These are phyloP conservation scores for Eira barbara DNA, from an alignment of 2,113 vertebrate species.

Conservation along the genomic window DNA sequence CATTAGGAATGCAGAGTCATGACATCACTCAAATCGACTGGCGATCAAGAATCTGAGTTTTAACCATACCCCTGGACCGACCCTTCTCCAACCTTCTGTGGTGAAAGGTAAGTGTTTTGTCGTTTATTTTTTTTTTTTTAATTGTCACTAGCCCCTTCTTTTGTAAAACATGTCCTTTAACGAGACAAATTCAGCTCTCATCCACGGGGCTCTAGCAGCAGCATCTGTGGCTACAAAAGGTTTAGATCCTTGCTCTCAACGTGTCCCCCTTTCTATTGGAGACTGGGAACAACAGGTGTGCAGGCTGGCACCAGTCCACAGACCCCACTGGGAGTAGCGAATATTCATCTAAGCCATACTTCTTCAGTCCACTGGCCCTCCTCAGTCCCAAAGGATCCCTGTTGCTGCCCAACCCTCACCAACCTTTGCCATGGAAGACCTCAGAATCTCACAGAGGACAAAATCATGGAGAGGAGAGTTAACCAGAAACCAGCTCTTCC, in stretches of 20 bases:
- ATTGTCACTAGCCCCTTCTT: neutral
- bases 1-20: neutral
- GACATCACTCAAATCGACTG: neutral
- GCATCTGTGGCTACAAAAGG: neutral
- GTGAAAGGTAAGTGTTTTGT: neutral
- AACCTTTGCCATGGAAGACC: neutral
- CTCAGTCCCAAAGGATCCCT: neutral
- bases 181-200: neutral
- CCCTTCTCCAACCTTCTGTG: neutral
- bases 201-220: neutral
- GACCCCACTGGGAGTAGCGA: no score
- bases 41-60: neutral
- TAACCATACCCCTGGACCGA: neutral
- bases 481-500: neutral
- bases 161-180: neutral
- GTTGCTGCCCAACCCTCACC: neutral
- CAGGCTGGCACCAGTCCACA: fast-evolving
- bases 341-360: no score
- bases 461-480: neutral
- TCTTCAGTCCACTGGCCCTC: neutral
- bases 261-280: neutral
- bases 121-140: neutral
- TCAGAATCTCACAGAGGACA: neutral
- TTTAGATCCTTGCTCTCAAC: neutral
- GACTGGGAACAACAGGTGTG: neutral